phyloP scores from a whole-genome alignment of 2,797 vertebrate genomes.

The Eutrigla gurnardus region DNA sequence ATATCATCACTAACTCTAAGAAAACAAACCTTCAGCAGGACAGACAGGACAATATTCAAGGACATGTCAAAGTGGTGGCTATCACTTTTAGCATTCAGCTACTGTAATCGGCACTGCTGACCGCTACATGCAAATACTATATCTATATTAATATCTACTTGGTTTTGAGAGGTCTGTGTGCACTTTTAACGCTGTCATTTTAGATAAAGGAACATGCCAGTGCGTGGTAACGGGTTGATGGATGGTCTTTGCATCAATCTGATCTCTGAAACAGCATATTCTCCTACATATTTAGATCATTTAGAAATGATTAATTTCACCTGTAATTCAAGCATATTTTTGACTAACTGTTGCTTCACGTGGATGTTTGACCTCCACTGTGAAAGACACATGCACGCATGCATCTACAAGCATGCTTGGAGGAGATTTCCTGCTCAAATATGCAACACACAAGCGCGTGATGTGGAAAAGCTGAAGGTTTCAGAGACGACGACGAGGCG shows the following conservation, averaged over 20 bases:
- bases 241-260: conserved; percentile 33
- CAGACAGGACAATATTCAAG: not conserved
- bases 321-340: no score
- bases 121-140: conserved; percentile 29
- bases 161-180: conserved; percentile 7
- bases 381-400: not conserved
- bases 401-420: not conserved
- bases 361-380: not conserved
- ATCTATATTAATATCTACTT: conserved; percentile 36
- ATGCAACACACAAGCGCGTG: not conserved
- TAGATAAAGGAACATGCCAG: conserved; percentile 22
- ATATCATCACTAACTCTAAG: no score
- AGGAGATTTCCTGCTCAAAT: not conserved
- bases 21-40: not conserved
- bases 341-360: not conserved
- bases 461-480: not conserved
- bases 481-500: no score
- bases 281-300: no score
- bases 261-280: conserved; percentile 9
- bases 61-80: not conserved
- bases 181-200: conserved; percentile 37
- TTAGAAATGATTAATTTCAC: not conserved
- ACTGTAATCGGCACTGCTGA: conserved; percentile 25
- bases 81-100: conserved; percentile 19
- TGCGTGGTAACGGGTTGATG: conserved; percentile 28